phyloP scores from a whole-genome alignment of 1,140 invertebrate species.

The Andrena cerasifolii region DNA sequence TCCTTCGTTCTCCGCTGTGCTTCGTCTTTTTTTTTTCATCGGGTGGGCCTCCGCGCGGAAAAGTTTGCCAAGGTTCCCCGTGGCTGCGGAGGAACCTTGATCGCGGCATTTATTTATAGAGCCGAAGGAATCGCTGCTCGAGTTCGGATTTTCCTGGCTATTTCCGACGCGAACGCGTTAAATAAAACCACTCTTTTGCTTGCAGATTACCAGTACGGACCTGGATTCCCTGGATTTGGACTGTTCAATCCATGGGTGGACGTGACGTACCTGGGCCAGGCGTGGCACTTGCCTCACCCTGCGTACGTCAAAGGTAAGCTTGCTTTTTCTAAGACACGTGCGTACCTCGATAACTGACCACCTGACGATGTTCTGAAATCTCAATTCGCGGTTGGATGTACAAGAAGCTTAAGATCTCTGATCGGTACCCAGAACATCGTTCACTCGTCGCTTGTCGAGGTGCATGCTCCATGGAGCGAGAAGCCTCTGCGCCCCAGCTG shows the following conservation, averaged over 20 bases:
- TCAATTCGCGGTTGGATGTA: too few relatives aligned
- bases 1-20: too few relatives aligned
- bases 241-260: slow-evolving; percentile 90
- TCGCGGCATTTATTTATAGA: slow-evolving; percentile 40
- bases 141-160: slow-evolving; percentile 6
- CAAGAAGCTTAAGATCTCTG: too few relatives aligned
- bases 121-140: slow-evolving; percentile 5
- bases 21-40: too few relatives aligned
- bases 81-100: background rate
- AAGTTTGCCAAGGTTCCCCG: slow-evolving; percentile 18
- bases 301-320: slow-evolving; percentile 84
- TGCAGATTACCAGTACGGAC: slow-evolving; percentile 87
- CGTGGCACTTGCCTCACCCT: slow-evolving; percentile 87
- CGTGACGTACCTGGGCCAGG: slow-evolving; percentile 88
- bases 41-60: background rate
- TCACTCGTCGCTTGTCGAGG: background rate
- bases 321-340: background rate
- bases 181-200: slow-evolving; percentile 61
- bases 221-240: slow-evolving; percentile 84
- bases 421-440: too few relatives aligned
- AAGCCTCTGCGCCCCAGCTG: background rate
- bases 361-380: too few relatives aligned
- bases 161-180: slow-evolving; percentile 34
- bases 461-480: background rate
- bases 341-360: too few relatives aligned